phyloP scores from a whole-genome alignment of 2,888 invertebrate genomes.

The Philopedon plagiatum region DNA sequence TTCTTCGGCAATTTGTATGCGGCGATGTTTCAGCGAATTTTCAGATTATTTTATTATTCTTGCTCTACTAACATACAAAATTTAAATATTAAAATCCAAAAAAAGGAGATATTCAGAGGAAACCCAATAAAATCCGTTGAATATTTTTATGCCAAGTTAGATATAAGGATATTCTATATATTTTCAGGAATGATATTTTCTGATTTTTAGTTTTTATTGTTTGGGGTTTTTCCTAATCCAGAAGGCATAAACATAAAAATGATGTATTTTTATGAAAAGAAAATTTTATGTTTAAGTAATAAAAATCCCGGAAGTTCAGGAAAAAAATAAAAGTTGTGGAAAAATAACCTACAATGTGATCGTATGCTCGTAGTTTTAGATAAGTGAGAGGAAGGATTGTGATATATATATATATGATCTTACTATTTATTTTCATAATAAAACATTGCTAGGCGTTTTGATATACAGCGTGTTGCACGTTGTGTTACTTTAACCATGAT shows the following conservation, averaged over 20 bases:
- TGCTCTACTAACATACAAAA: constrained; percentile 11
- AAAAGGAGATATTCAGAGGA: background rate
- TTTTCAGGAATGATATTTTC: background rate
- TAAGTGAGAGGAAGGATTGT: too few species aligned
- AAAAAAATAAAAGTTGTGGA: too few species aligned
- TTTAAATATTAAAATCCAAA: background rate
- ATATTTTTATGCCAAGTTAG: background rate
- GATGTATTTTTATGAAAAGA: background rate
- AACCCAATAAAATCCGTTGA: constrained; percentile 5
- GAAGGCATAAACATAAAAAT: background rate
- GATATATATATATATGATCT: too few species aligned
- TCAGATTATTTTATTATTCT: constrained; percentile 8
- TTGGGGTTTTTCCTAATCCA: background rate
- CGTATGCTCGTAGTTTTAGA: too few species aligned
- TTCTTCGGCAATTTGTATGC: constrained; percentile 7
- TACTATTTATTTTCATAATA: too few species aligned
- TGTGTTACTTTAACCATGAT: too few species aligned
- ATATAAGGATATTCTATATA: constrained; percentile 7
- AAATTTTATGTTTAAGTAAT: too few species aligned
- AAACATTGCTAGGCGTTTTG: too few species aligned
- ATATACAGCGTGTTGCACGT: too few species aligned
- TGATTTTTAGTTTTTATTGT: constrained; percentile 8
- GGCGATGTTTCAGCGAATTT: constrained; percentile 1
- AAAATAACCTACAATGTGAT: too few species aligned
- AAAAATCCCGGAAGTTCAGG: too few species aligned